phyloP scores from a whole-genome alignment of 2,113 vertebrate genomes.

The Rousettus leschenaultii region DNA sequence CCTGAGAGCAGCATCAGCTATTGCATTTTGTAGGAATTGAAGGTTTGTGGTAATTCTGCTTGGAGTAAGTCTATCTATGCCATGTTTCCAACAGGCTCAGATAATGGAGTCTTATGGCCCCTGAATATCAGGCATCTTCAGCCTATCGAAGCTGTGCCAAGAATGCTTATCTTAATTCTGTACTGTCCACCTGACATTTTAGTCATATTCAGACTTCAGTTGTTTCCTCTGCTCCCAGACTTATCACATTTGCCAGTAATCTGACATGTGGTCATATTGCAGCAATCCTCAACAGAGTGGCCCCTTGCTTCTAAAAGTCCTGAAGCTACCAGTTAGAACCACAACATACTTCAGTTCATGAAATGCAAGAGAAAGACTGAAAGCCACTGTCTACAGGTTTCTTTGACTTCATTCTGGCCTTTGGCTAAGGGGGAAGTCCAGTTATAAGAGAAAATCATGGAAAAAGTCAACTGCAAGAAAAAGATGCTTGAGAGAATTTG shows the following conservation, averaged over 20 bases:
- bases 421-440: conserved; percentile 94
- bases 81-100: too few relatives aligned
- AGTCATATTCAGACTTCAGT: background rate
- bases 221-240: conserved; percentile 17
- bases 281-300: conserved; percentile 80
- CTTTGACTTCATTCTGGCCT: conserved; percentile 94
- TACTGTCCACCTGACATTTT: background rate
- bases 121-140: conserved; percentile 52
- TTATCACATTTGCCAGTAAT: background rate
- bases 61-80: too few relatives aligned
- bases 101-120: conserved; percentile 43
- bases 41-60: too few relatives aligned
- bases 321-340: conserved; percentile 83
- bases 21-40: too few relatives aligned
- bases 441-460: conserved; percentile 97
- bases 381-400: conserved; percentile 88
- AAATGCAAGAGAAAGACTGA: conserved; percentile 90
- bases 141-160: conserved; percentile 3
- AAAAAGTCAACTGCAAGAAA: conserved; percentile 87
- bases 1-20: too few relatives aligned
- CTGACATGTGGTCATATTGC: background rate
- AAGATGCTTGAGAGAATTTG: conserved; percentile 89
- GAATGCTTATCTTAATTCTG: conserved; percentile 4
- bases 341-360: conserved; percentile 87
- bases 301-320: conserved; percentile 81